A percentile compares a stretch with the other conserved stretches of the same genome.
Evolutionary conservation across 2,797 vertebrate species (phyloP).

Genomic region (Diplodus sargus): DNA sequence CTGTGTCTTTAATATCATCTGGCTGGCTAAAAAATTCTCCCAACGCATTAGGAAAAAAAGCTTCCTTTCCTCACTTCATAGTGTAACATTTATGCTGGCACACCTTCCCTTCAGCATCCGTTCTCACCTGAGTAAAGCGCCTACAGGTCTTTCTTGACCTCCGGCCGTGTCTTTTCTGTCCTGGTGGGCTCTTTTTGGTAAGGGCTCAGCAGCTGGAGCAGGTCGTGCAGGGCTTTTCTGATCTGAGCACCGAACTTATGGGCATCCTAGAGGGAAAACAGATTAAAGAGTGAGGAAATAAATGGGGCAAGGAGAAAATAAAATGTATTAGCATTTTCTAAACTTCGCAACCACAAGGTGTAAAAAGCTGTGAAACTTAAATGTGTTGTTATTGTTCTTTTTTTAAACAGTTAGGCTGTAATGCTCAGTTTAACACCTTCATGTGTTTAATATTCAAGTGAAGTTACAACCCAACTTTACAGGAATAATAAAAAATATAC

Average conservation of each 20-base stretch:
- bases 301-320: neutral
- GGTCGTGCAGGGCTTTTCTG: constrained; percentile 83
- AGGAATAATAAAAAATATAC: neutral
- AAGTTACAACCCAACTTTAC: neutral
- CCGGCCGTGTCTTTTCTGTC: constrained; percentile 49
- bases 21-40: constrained; percentile 23
- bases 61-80: neutral
- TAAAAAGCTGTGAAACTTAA: neutral
- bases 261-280: constrained; percentile 80
- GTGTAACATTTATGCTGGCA: neutral
- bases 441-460: neutral
- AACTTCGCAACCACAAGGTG: neutral
- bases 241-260: constrained; percentile 87
- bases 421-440: neutral
- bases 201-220: constrained; percentile 83
- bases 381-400: neutral
- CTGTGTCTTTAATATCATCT: constrained; percentile 30
- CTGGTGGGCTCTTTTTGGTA: constrained; percentile 66
- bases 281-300: neutral
- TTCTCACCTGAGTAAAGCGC: neutral
- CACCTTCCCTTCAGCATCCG: constrained; percentile 32
- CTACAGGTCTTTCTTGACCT: constrained; percentile 83
- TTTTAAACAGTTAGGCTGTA: neutral
- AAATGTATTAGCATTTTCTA: neutral
- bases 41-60: constrained; percentile 7